phyloP scores from a whole-genome alignment of 2,888 invertebrate genomes.

The Lepidochrysops patricia region DNA sequence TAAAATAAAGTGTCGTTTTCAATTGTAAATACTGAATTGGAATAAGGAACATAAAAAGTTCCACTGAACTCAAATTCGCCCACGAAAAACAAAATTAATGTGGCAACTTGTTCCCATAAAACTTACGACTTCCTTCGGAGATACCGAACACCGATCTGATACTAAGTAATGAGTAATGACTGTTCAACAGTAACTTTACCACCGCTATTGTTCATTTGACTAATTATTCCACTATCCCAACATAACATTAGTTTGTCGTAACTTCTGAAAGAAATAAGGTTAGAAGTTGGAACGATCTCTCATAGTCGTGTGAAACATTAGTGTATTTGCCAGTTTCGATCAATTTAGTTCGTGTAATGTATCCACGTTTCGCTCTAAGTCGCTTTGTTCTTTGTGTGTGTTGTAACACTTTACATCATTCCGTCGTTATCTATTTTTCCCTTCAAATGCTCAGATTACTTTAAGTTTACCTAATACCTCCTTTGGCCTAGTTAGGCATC shows the following conservation, averaged over 20 bases:
- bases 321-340: conserved; percentile 8
- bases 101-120: background rate
- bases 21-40: background rate
- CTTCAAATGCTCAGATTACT: conserved; percentile 4
- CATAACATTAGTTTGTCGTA: background rate
- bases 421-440: conserved; percentile 11
- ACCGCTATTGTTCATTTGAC: background rate
- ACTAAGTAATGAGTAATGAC: background rate
- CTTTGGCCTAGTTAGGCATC: background rate
- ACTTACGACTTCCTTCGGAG: background rate
- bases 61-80: background rate
- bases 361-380: conserved; percentile 15
- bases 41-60: background rate
- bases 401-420: conserved; percentile 14
- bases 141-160: background rate
- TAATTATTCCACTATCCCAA: background rate
- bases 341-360: conserved; percentile 12
- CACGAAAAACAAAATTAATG: background rate
- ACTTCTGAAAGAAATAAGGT: background rate
- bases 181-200: background rate
- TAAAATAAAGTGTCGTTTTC: background rate
- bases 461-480: conserved; percentile 7
- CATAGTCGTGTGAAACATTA: conserved; percentile 8
- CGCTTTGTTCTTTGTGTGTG: conserved; percentile 12
- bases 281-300: background rate